A percentile compares a stretch with the other conserved stretches of the same genome.
These are phyloP conservation scores for Tromatobia lineatoria DNA, from an alignment of 2,888 invertebrate genomes.

Conservation along the genomic window DNA sequence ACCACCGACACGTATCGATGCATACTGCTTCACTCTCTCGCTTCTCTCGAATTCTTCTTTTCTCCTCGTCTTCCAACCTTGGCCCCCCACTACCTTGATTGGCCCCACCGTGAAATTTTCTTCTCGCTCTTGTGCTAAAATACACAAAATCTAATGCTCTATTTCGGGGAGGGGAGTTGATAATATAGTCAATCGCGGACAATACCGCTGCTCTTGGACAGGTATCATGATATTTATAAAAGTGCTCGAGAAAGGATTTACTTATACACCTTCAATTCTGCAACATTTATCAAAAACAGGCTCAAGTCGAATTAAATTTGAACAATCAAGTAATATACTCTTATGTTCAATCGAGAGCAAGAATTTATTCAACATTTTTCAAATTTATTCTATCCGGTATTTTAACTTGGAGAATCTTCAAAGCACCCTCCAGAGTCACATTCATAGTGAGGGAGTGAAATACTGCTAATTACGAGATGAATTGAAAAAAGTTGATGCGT, in stretches of 20 bases:
- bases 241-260: conserved; percentile 4
- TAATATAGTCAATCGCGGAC: conserved; percentile 24
- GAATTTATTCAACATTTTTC: no score
- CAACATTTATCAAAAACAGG: background rate
- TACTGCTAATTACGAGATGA: background rate
- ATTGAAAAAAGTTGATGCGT: background rate
- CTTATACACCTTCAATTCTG: background rate
- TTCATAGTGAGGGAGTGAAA: background rate
- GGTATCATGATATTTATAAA: background rate
- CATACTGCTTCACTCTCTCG: background rate
- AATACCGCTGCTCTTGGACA: background rate
- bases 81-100: background rate
- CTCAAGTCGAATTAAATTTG: background rate
- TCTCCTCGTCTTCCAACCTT: conserved; percentile 17
- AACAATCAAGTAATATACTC: background rate
- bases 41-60: conserved; percentile 17
- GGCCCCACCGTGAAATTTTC: background rate
- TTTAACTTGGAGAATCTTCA: no score
- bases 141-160: conserved; percentile 12
- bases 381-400: no score
- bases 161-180: background rate
- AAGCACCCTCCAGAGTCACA: background rate
- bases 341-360: no score
- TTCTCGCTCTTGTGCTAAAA: background rate
- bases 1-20: conserved; percentile 35